These are phyloP conservation scores for Tiliacea citrago DNA, from an alignment of 2,888 invertebrate genomes.

Conservation along the genomic window DNA sequence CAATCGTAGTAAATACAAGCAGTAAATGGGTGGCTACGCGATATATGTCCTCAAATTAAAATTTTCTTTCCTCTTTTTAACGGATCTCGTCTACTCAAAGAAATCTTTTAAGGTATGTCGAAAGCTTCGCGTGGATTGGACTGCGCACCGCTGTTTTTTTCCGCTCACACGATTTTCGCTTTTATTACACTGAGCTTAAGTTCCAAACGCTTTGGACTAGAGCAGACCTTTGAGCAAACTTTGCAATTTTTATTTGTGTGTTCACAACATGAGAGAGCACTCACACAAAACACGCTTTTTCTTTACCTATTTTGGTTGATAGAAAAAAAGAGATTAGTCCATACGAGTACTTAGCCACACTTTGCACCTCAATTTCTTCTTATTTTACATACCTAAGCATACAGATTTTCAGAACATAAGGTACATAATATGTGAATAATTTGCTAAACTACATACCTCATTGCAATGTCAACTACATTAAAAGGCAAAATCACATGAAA, in stretches of 20 bases:
- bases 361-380: constrained; percentile 55
- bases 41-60: constrained; percentile 74
- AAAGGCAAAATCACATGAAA: constrained; percentile 35
- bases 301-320: constrained; percentile 60
- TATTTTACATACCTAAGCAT: constrained; percentile 26
- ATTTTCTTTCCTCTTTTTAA: constrained; percentile 85
- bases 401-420: constrained; percentile 24
- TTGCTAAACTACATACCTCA: constrained; percentile 34
- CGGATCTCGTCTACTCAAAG: constrained; percentile 88
- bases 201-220: constrained; percentile 77
- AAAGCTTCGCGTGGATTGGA: constrained; percentile 82
- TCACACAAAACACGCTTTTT: constrained; percentile 68
- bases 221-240: constrained; percentile 60
- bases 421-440: constrained; percentile 17
- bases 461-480: constrained; percentile 19
- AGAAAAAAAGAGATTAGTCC: constrained; percentile 51
- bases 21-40: constrained; percentile 60
- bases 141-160: constrained; percentile 79
- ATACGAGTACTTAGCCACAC: constrained; percentile 64
- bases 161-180: constrained; percentile 83
- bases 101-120: constrained; percentile 90
- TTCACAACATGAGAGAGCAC: constrained; percentile 63
- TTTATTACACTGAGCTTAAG: constrained; percentile 79
- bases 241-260: constrained; percentile 64
- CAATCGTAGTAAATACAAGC: background rate